Percentiles rank a stretch among this genome's conserved stretches.
These are phyloP conservation scores for Crocallis elinguaria DNA, from an alignment of 2,888 invertebrate genomes.

Conservation along the genomic window DNA sequence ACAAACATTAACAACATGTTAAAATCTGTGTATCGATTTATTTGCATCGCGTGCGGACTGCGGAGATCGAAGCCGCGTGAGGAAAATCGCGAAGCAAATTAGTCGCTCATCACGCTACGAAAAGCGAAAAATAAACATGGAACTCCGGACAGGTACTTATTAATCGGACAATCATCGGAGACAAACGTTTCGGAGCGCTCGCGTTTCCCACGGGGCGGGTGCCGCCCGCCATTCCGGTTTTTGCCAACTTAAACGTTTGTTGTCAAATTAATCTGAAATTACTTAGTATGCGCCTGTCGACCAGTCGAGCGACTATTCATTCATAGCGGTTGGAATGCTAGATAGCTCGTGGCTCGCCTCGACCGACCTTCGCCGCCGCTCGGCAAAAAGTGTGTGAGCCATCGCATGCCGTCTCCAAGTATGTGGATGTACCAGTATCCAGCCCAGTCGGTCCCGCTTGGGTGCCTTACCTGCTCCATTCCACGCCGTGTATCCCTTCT, in stretches of 20 bases:
- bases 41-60: slow-evolving; percentile 27
- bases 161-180: slow-evolving; percentile 67
- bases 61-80: slow-evolving; percentile 45
- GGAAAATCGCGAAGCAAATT: slow-evolving; percentile 59
- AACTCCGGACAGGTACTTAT: slow-evolving; percentile 49
- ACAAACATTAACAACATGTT: too few species aligned
- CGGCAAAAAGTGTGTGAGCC: slow-evolving; percentile 65
- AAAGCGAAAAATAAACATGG: slow-evolving; percentile 54
- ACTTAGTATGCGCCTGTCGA: slow-evolving; percentile 75
- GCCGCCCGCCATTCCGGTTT: slow-evolving; percentile 76
- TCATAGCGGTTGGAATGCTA: slow-evolving; percentile 82
- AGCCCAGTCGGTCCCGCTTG: slow-evolving; percentile 33
- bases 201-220: slow-evolving; percentile 79
- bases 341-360: slow-evolving; percentile 76
- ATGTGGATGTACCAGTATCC: slow-evolving; percentile 63
- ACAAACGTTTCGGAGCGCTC: slow-evolving; percentile 64
- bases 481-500: slow-evolving; percentile 19
- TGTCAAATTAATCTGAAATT: slow-evolving; percentile 83
- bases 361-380: slow-evolving; percentile 70
- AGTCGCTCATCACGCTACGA: slow-evolving; percentile 58
- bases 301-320: slow-evolving; percentile 81
- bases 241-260: slow-evolving; percentile 81
- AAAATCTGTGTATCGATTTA: slow-evolving; percentile 9
- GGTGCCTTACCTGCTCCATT: slow-evolving; percentile 51
- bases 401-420: slow-evolving; percentile 59